Evolutionary conservation across 1,140 invertebrate genomes (phyloP).

Genomic region (Protaetia brevitarsis): DNA sequence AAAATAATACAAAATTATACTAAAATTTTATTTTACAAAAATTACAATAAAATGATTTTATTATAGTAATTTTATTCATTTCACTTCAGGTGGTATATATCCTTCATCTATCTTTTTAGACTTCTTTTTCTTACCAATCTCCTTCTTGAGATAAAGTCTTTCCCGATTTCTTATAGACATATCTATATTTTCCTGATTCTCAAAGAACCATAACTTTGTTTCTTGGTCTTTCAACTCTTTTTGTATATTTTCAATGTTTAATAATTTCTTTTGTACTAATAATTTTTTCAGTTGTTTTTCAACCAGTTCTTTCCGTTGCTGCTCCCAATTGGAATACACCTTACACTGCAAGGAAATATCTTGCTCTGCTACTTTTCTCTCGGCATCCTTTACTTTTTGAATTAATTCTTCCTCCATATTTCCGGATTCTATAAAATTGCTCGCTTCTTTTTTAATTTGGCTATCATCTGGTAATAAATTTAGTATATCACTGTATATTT

Average conservation of each 20-base stretch:
- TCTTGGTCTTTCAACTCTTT: constrained; percentile 59
- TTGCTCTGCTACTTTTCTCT: constrained; percentile 52
- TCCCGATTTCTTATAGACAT: constrained; percentile 61
- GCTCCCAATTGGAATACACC: constrained; percentile 59
- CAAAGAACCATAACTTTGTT: constrained; percentile 73
- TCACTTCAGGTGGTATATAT: constrained; percentile 67
- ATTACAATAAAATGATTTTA: constrained; percentile 21
- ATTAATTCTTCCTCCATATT: constrained; percentile 51
- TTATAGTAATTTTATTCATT: constrained; percentile 18
- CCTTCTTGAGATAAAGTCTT: constrained; percentile 50
- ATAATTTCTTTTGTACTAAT: constrained; percentile 53
- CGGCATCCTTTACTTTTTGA: constrained; percentile 53
- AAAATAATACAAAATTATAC: background rate
- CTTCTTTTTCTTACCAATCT: constrained; percentile 34
- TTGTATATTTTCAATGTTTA: constrained; percentile 59
- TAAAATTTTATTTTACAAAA: constrained; percentile 25
- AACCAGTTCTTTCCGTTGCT: constrained; percentile 55
- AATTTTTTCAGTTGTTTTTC: constrained; percentile 57
- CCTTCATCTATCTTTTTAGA: constrained; percentile 53
- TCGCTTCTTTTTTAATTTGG: constrained; percentile 36
- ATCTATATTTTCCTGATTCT: constrained; percentile 68
- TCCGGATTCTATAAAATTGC: constrained; percentile 35
- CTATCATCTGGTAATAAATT: constrained; percentile 48
- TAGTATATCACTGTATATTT: constrained; percentile 50
- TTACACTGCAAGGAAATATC: constrained; percentile 59